Evolutionary conservation across 2,113 vertebrate species (phyloP).

Genomic region (Oenanthe oenanthe): DNA sequence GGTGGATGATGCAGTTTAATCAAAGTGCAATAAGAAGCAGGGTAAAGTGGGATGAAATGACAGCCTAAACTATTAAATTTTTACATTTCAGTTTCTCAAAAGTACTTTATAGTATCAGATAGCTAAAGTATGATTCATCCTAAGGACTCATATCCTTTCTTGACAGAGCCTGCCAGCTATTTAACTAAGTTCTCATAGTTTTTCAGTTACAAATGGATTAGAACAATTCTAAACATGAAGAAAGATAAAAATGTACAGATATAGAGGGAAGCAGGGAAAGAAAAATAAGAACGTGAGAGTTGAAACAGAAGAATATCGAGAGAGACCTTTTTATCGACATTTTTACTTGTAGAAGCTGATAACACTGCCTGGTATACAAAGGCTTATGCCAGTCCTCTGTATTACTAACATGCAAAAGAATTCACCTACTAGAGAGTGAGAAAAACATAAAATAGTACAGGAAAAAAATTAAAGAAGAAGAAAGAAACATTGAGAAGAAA

Average conservation of each 20-base stretch:
- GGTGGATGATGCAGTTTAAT: neutral
- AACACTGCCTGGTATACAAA: neutral
- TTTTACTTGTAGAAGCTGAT: neutral
- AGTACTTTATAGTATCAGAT: neutral
- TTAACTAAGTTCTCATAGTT: neutral
- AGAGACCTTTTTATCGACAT: neutral
- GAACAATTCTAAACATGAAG: neutral
- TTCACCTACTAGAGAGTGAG: neutral
- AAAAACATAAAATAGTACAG: neutral
- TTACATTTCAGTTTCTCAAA: neutral
- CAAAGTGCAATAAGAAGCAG: neutral
- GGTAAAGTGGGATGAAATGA: neutral
- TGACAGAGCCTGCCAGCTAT: neutral
- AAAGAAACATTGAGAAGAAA: neutral
- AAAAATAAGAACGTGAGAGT: neutral
- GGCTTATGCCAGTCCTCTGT: neutral
- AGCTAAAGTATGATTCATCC: conserved; percentile 18
- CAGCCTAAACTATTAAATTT: neutral
- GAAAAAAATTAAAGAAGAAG: neutral
- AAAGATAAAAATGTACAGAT: neutral
- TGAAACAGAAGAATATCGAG: neutral
- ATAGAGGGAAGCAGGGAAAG: neutral
- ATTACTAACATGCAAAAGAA: neutral
- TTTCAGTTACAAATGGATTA: neutral
- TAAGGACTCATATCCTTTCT: neutral